Evolutionary conservation across 2,797 vertebrate genomes (phyloP).

Genomic region (Somateria mollissima): DNA sequence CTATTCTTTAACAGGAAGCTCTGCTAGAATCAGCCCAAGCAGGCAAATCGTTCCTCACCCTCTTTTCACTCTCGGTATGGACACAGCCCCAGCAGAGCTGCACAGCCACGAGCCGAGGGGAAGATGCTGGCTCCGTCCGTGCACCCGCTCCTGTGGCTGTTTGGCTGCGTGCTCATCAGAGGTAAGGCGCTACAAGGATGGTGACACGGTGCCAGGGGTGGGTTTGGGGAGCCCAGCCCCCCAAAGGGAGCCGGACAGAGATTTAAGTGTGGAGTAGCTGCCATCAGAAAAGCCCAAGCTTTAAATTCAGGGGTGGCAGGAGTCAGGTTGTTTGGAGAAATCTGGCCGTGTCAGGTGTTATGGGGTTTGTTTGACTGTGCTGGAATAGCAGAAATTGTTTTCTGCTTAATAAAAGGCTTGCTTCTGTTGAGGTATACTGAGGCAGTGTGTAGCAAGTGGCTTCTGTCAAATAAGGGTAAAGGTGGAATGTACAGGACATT

Average conservation of each 20-base stretch:
- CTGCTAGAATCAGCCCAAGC: constrained; percentile 68
- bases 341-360: rapidly evolving
- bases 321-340: background rate
- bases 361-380: rapidly evolving
- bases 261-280: background rate
- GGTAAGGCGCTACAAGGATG: constrained; percentile 61
- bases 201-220: rapidly evolving
- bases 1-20: constrained; percentile 85
- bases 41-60: constrained; percentile 24
- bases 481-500: background rate
- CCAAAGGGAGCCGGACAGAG: rapidly evolving
- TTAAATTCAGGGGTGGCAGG: background rate
- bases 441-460: background rate
- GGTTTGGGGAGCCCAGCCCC: background rate
- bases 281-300: background rate
- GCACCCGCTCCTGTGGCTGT: constrained; percentile 50
- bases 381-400: background rate
- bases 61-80: constrained; percentile 71
- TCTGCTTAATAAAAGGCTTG: background rate
- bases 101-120: background rate
- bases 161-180: constrained; percentile 64
- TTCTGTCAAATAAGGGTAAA: background rate
- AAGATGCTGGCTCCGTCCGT: constrained; percentile 51
- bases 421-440: background rate
- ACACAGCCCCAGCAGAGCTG: constrained; percentile 35